Conservation (phyloP, 53 echinoderm and acorn worm species). For the Mesocentrotus franciscanus region DNA sequence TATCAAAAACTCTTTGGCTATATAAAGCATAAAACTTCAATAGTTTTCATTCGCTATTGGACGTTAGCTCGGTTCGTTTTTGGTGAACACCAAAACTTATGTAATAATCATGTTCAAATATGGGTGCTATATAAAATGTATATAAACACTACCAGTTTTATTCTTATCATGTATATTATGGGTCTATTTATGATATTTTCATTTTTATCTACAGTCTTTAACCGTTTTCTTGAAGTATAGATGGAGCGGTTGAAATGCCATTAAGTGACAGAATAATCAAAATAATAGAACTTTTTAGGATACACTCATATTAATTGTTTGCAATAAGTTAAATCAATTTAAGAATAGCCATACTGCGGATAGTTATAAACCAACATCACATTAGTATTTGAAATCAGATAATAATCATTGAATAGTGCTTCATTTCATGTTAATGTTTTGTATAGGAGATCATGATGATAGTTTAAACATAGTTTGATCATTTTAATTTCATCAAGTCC, state of each 20-base stretch:
- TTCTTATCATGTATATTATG: slow-evolving; percentile 60
- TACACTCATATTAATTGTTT: not conserved
- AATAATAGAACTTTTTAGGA: not conserved
- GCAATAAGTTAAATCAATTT: not conserved
- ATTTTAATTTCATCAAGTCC: not conserved
- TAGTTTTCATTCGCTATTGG: not conserved
- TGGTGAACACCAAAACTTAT: slow-evolving; percentile 2
- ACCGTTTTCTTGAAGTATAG: not conserved
- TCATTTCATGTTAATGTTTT: not conserved
- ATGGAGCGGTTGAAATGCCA: not conserved
- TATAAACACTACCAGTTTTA: slow-evolving; percentile 46
- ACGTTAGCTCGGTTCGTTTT: not conserved
- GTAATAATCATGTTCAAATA: slow-evolving; percentile 21
- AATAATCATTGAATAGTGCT: not conserved
- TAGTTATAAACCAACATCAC: not conserved
- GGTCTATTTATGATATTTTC: slow-evolving; percentile 54
- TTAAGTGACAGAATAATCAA: not conserved
- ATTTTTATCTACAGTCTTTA: slow-evolving; percentile 26
- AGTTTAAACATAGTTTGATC: not conserved
- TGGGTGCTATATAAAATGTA: slow-evolving; percentile 58
- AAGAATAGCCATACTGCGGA: not conserved
- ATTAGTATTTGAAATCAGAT: not conserved
- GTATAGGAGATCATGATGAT: not conserved
- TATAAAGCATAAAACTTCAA: not conserved
- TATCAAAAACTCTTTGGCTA: not conserved